phyloP scores from a whole-genome alignment of 2,888 invertebrate species.

The Argynnis bischoffii region DNA sequence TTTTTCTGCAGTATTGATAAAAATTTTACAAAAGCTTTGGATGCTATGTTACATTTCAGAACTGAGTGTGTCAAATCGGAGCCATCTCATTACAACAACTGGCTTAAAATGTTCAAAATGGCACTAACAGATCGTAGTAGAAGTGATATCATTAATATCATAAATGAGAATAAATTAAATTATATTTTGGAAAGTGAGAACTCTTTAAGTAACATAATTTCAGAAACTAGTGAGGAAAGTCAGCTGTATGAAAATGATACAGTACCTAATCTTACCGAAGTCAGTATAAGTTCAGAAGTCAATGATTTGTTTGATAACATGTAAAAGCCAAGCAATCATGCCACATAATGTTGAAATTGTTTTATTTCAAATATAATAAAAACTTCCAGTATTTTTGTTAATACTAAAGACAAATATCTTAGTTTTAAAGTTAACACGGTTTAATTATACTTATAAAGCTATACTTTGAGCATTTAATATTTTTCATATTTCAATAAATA shows the following conservation, averaged over 20 bases:
- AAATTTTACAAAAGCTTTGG: conserved; percentile 61
- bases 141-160: conserved; percentile 52
- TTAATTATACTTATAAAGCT: too few relatives aligned
- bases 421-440: too few relatives aligned
- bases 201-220: conserved; percentile 56
- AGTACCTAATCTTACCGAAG: conserved; percentile 60
- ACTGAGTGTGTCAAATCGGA: conserved; percentile 60
- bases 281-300: conserved; percentile 63
- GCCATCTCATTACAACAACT: conserved; percentile 66
- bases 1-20: conserved; percentile 66
- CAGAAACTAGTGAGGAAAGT: conserved; percentile 61
- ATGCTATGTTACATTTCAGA: conserved; percentile 64
- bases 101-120: conserved; percentile 65
- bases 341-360: too few relatives aligned
- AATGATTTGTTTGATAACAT: conserved; percentile 75
- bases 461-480: not conserved
- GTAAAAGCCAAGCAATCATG: conserved; percentile 43
- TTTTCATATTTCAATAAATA: conserved; percentile 4
- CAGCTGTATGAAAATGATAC: conserved; percentile 74
- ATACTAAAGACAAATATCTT: too few relatives aligned
- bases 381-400: too few relatives aligned
- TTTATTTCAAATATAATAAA: too few relatives aligned
- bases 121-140: conserved; percentile 57
- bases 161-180: conserved; percentile 58
- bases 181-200: conserved; percentile 69